Conservation (phyloP, 2,113 vertebrate species). For the Excalfactoria chinensis region DNA sequence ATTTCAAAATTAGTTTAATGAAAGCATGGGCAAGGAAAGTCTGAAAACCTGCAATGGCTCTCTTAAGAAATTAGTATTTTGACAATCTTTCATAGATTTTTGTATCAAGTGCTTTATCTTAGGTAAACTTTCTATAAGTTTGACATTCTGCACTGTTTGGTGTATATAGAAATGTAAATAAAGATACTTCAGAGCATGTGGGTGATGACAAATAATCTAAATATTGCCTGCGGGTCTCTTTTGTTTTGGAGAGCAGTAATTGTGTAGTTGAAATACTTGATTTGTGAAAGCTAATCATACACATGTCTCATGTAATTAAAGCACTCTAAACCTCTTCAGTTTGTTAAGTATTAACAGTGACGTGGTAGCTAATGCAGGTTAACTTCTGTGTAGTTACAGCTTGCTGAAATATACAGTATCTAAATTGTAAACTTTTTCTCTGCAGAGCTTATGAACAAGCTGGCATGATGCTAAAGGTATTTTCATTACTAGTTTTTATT, state of each 20-base stretch:
- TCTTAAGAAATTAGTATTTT: not conserved
- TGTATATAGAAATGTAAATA: not conserved
- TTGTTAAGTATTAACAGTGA: not conserved
- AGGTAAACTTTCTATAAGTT: not conserved
- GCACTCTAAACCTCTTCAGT: not conserved
- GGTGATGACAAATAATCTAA: not conserved
- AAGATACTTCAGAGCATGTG: not conserved
- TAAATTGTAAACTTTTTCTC: slow-evolving; percentile 4
- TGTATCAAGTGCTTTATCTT: not conserved
- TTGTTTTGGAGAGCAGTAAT: not conserved
- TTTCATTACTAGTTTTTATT: not conserved
- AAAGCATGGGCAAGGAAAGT: not conserved
- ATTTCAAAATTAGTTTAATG: not conserved
- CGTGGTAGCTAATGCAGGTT: not conserved
- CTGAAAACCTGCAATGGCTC: not conserved
- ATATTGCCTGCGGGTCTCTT: not conserved
- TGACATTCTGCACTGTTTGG: not conserved
- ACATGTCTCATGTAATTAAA: rapidly evolving
- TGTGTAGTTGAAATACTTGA: not conserved
- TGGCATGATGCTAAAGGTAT: slow-evolving; percentile 98
- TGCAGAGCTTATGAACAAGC: slow-evolving; percentile 95
- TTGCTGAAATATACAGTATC: not conserved
- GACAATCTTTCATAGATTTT: not conserved
- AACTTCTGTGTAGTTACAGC: not conserved
- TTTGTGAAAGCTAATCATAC: not conserved